Conservation (phyloP, 2,888 invertebrate species). For the Aphodius granarius region DNA sequence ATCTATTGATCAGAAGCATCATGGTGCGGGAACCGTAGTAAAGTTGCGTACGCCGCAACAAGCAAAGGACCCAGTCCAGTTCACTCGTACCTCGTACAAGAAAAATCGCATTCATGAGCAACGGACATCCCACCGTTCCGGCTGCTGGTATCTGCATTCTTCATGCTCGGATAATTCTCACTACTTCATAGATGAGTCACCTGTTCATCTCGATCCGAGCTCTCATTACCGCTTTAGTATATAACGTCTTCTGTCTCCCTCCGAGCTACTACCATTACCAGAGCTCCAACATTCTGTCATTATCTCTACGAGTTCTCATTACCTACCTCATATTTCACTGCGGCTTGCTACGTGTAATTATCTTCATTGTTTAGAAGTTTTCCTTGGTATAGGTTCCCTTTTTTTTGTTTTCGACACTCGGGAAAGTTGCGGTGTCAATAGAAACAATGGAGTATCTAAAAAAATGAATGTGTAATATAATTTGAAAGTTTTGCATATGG, state of each 20-base stretch:
- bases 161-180: background rate
- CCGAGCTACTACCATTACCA: background rate
- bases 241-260: background rate
- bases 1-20: background rate
- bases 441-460: background rate
- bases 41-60: background rate
- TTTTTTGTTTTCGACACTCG: background rate
- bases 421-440: background rate
- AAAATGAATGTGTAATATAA: background rate
- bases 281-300: background rate
- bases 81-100: background rate
- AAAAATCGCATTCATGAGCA: background rate
- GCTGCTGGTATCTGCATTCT: background rate
- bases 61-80: background rate
- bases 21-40: background rate
- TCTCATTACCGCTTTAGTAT: background rate
- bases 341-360: background rate
- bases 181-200: background rate
- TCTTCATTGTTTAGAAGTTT: background rate
- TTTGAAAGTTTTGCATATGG: background rate
- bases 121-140: background rate
- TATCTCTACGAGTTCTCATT: background rate
- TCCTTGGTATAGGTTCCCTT: background rate
- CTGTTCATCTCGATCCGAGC: background rate
- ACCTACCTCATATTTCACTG: background rate